Base-by-base conservation (phyloP, 2,888 invertebrate genomes). In the Rhagonycha lutea region DNA sequence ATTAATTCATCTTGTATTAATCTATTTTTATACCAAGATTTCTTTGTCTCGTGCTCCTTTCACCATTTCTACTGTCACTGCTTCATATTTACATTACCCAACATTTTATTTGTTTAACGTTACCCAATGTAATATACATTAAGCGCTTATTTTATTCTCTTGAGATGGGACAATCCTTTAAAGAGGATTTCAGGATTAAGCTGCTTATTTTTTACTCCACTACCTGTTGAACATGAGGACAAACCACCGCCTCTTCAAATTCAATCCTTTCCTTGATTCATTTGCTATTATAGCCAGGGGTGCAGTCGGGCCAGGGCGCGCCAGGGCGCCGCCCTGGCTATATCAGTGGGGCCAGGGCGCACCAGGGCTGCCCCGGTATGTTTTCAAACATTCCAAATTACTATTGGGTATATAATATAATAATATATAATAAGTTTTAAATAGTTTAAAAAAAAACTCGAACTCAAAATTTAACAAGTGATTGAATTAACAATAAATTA, bases 1-100 rank as follows among this genome's bases (percentile, higher is more conserved):
- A 79, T 80, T 79, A 78, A 80, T 80, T 80, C 78, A 78, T 62
- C 70, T 75, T 68, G 71, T 67, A 75, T 75, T 76, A 79, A 76
- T 76, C 76, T 70, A 63, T 74, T 74, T 76, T n/a, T n/a, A n/a
- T 68, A 28, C 28, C 47, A 32, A 75, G 68, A 71, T 75, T 75
- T 62, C 61, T 65, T 62, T 24, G 32, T 68, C 18, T 23, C 65
- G 62, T 72, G 68, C 72, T 69, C 26, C 24, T 47, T 61, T 26
- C 32, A 65, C 61, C 70, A 68, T 26, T 65, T 73, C 14, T 14
- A 73, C 26, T 73, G 61, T 70, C 47, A 47, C 47, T 47, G n/a
- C 47, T 70, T 18, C 14, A 70, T 70, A 70, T 70, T 70, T 70
- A 29, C 70, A 24, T 47, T 47, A 3, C 47, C 47, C 7, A 47